Base-by-base conservation (phyloP, 2,113 vertebrate species). In the Urocolius indicus region DNA sequence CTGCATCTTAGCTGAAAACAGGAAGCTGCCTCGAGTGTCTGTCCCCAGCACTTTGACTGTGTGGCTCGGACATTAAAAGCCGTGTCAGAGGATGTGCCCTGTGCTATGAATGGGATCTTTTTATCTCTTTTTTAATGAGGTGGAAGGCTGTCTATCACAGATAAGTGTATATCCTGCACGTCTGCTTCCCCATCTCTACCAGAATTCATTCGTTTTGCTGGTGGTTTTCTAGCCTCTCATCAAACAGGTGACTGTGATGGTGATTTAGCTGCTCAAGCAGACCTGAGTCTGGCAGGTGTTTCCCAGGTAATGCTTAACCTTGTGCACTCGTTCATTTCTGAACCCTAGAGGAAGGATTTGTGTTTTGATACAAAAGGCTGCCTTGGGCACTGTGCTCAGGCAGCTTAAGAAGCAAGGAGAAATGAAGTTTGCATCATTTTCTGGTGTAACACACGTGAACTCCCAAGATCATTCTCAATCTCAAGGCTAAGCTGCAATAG, bases 1-100 rank as follows among this genome's bases (percentile, higher is more conserved):
- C 84, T 94, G 34, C 7, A 2, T 92, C 79, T 55, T 75, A 52
- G 54, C 87, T 89, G 61, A 93, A 97, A 98, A 97, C 93, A 97
- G 96, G 97, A 97, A 97, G 75, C 87, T 5, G 15, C 34, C 71
- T 80, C 16, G 3, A 75, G 69, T 48, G 92, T 93, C 87, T 89
- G 76, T 91, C 95, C 95, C 87, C 89, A 77, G 84, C 84, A 68
- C 45, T 94, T 52, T 87, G 85, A 84, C 34, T 7, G 74, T 57
- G 75, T 45, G 13, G 81, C 69, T 91, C 0, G 18, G 82, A 66
- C 84, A 86, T 95, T 48, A 58, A 91, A 82, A 86, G 52, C 62
- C 85, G 80, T 0, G 0, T 71, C 5, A 17, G 84, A 93, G 94
- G 76, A 94, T 90, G 65, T 95, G 67, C 62, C 80, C 76, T 85